Evolutionary conservation across 2,113 vertebrate genomes (phyloP).

Genomic region (Thalassoma bifasciatum): DNA sequence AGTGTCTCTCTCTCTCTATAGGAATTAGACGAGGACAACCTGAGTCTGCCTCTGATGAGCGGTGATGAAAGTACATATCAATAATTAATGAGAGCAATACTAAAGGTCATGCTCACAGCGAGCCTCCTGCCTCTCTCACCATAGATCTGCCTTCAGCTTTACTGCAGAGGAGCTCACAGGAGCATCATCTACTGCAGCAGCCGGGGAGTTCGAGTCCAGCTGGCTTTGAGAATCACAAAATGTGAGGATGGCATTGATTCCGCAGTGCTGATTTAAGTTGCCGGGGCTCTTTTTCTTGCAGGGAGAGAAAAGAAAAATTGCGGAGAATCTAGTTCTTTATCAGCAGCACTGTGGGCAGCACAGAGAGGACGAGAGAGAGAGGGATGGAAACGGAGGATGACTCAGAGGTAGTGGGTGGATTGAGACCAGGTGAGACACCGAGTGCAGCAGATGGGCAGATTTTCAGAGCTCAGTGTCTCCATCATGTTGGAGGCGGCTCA

Average conservation of each 20-base stretch:
- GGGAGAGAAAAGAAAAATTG: neutral
- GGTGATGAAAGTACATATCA: slow-evolving; percentile 65
- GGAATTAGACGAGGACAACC: slow-evolving; percentile 27
- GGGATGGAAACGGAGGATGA: slow-evolving; percentile 66
- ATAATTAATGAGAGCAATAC: slow-evolving; percentile 68
- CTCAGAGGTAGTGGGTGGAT: slow-evolving; percentile 73
- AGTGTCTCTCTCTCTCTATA: slow-evolving; percentile 22
- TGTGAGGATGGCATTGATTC: slow-evolving; percentile 59
- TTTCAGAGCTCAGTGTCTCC: slow-evolving; percentile 52
- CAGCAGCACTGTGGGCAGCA: slow-evolving; percentile 71
- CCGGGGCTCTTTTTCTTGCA: slow-evolving; percentile 11
- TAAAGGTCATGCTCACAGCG: slow-evolving; percentile 68
- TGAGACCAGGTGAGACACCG: slow-evolving; percentile 75
- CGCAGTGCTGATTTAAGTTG: slow-evolving; percentile 51
- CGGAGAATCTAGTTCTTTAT: slow-evolving; percentile 51
- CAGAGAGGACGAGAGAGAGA: slow-evolving; percentile 18
- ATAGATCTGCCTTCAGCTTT: slow-evolving; percentile 56
- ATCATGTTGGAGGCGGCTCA: slow-evolving; percentile 50
- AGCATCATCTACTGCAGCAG: slow-evolving; percentile 45
- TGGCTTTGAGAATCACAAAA: slow-evolving; percentile 58
- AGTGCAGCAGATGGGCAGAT: slow-evolving; percentile 68
- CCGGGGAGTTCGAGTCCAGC: slow-evolving; percentile 43
- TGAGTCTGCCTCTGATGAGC: slow-evolving; percentile 42
- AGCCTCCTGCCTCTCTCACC: slow-evolving; percentile 34
- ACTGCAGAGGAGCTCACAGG: slow-evolving; percentile 56